A percentile compares a stretch with the other conserved stretches of the same genome.
Conservation (phyloP, 2,888 invertebrate genomes). For the Drosophila fulvimacula region DNA sequence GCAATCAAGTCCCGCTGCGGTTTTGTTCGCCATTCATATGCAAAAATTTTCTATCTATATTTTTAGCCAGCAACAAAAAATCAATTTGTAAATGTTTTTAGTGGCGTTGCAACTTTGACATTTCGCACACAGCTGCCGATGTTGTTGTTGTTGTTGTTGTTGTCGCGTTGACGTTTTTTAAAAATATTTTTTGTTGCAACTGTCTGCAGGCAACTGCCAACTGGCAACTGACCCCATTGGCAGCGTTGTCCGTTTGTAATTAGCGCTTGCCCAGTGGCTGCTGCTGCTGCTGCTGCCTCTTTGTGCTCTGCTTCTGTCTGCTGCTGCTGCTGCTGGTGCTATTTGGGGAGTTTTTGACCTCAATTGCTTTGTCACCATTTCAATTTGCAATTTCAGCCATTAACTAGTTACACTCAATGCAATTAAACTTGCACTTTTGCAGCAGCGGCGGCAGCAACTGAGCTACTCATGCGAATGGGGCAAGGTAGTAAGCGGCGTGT, state of each 20-base stretch:
- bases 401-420: conserved; percentile 79
- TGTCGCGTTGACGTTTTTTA: background rate
- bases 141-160: conserved; percentile 18
- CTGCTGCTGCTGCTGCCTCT: no score
- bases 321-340: conserved; percentile 28
- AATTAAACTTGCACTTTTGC: conserved; percentile 75
- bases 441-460: conserved; percentile 3
- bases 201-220: conserved; percentile 57
- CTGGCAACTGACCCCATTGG: conserved; percentile 74
- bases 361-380: conserved; percentile 82
- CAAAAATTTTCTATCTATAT: conserved; percentile 29
- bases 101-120: conserved; percentile 68
- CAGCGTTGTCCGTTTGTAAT: conserved; percentile 67
- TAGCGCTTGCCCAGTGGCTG: conserved; percentile 42
- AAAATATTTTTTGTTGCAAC: conserved; percentile 48
- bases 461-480: conserved; percentile 15
- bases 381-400: conserved; percentile 80
- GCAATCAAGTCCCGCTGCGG: conserved; percentile 68
- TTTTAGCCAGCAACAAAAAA: conserved; percentile 61
- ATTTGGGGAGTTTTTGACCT: conserved; percentile 74
- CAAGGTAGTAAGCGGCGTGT: conserved; percentile 29
- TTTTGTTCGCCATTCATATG: conserved; percentile 59
- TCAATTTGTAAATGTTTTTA: conserved; percentile 79
- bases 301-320: conserved; percentile 5
- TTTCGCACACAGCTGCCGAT: conserved; percentile 58